Conservation (phyloP, 2,113 vertebrate genomes). For the Struthidea cinerea region DNA sequence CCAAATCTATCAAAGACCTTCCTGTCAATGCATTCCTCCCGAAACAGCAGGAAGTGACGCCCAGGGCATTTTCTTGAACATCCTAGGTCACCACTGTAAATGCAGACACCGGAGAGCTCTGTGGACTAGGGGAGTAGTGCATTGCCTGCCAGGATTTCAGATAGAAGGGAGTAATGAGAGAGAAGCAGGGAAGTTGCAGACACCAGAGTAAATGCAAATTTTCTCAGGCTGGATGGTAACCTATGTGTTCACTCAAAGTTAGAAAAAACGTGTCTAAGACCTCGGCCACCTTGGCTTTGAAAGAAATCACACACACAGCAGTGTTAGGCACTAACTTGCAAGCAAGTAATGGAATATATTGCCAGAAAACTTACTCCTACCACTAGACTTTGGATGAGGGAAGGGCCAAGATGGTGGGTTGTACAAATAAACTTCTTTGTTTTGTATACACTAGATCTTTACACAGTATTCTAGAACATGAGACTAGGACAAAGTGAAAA, state of each 20-base stretch:
- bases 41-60: background rate
- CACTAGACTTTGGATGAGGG: background rate
- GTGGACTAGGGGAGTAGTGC: background rate
- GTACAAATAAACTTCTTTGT: background rate
- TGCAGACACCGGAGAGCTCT: background rate
- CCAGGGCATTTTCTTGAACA: background rate
- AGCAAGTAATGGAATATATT: background rate
- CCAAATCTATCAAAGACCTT: background rate
- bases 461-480: background rate
- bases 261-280: background rate
- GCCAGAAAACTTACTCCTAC: background rate
- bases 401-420: background rate
- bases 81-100: background rate
- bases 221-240: background rate
- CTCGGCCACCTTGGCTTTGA: background rate
- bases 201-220: background rate
- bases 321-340: background rate
- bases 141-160: background rate
- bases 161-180: background rate
- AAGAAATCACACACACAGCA: background rate
- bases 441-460: background rate
- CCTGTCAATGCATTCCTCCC: background rate
- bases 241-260: background rate
- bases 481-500: background rate
- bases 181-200: background rate